These are phyloP conservation scores for Aphelinus certus DNA, from an alignment of 1,140 invertebrate genomes.

Conservation along the genomic window DNA sequence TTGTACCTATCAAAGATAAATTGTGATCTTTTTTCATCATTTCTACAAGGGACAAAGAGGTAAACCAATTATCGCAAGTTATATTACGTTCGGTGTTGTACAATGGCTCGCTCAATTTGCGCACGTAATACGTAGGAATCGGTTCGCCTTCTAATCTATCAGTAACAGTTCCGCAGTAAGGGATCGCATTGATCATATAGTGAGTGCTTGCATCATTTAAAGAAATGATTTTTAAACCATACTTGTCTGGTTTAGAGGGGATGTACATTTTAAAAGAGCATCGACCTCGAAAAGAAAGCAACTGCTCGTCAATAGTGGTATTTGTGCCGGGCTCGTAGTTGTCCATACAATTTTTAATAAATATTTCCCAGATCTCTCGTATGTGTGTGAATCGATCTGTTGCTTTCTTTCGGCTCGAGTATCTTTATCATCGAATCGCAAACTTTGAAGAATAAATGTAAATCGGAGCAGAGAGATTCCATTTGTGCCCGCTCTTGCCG, in stretches of 20 bases:
- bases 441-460: slow-evolving; percentile 40
- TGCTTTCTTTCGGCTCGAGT: slow-evolving; percentile 38
- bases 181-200: slow-evolving; percentile 30
- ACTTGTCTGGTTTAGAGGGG: slow-evolving; percentile 61
- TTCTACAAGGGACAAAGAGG: slow-evolving; percentile 53
- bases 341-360: slow-evolving; percentile 55
- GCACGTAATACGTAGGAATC: slow-evolving; percentile 12
- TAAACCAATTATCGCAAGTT: slow-evolving; percentile 60
- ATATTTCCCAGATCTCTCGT: slow-evolving; percentile 51
- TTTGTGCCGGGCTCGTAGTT: slow-evolving; percentile 46
- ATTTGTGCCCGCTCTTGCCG: slow-evolving; percentile 22
- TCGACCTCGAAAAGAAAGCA: slow-evolving; percentile 55
- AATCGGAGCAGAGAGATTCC: slow-evolving; percentile 38
- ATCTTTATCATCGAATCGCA: slow-evolving; percentile 49
- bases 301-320: slow-evolving; percentile 60
- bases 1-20: slow-evolving; percentile 60
- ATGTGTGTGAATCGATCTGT: slow-evolving; percentile 46
- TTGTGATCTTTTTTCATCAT: slow-evolving; percentile 46
- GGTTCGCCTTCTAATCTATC: slow-evolving; percentile 11
- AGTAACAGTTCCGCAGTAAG: too few relatives aligned
- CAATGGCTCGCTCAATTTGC: slow-evolving; percentile 49
- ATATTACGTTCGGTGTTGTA: slow-evolving; percentile 52
- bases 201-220: slow-evolving; percentile 26
- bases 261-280: slow-evolving; percentile 62
- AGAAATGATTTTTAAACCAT: slow-evolving; percentile 20